Conservation (phyloP, 2,888 invertebrate species). For the Caenorhabditis virilis region DNA sequence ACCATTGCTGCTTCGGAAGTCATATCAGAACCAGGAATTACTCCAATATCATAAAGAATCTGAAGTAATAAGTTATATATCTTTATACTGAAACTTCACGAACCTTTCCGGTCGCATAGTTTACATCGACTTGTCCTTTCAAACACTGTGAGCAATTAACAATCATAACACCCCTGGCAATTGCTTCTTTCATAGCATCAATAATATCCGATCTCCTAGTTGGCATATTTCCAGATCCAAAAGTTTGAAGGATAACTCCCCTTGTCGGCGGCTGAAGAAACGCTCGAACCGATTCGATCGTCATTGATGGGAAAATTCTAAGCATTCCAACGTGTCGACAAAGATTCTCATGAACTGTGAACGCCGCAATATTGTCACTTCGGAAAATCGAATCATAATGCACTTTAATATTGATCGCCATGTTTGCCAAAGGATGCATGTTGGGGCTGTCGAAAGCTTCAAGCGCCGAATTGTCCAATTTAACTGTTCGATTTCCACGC, state of each 20-base stretch:
- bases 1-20: slow-evolving; percentile 91
- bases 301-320: slow-evolving; percentile 89
- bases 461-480: slow-evolving; percentile 76
- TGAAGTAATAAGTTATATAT: slow-evolving; percentile 53
- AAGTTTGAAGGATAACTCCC: slow-evolving; percentile 87
- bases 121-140: slow-evolving; percentile 80
- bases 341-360: slow-evolving; percentile 77
- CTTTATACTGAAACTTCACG: neutral
- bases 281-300: slow-evolving; percentile 76
- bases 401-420: slow-evolving; percentile 82
- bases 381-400: slow-evolving; percentile 76
- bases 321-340: slow-evolving; percentile 85
- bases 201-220: slow-evolving; percentile 82
- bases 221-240: slow-evolving; percentile 91
- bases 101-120: slow-evolving; percentile 85
- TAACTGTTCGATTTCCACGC: slow-evolving; percentile 86
- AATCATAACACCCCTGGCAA: slow-evolving; percentile 79
- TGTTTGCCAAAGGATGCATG: slow-evolving; percentile 80
- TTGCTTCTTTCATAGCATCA: slow-evolving; percentile 71
- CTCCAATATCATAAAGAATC: slow-evolving; percentile 77
- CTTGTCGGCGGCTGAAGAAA: slow-evolving; percentile 78
- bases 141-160: slow-evolving; percentile 90
- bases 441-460: slow-evolving; percentile 88
- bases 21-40: slow-evolving; percentile 84
- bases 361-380: slow-evolving; percentile 73